phyloP scores from a whole-genome alignment of 2,797 vertebrate species.

The Poecilia wingei region DNA sequence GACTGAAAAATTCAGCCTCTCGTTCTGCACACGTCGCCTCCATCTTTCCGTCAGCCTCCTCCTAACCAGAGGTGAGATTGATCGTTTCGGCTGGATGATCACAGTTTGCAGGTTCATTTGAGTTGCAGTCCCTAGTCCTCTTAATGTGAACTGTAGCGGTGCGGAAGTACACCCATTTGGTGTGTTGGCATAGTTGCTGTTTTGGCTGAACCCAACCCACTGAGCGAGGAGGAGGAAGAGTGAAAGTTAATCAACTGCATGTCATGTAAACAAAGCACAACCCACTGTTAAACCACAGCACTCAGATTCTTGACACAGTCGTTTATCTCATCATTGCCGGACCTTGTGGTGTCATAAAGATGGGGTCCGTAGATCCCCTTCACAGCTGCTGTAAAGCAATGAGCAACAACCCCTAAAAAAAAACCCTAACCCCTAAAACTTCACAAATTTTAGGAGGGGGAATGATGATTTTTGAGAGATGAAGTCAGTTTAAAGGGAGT shows the following conservation, averaged over 20 bases:
- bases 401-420: not conserved
- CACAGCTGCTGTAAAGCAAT: not conserved
- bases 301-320: slow-evolving; percentile 13
- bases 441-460: not conserved
- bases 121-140: slow-evolving; percentile 15
- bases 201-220: slow-evolving; percentile 18
- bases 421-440: not conserved
- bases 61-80: slow-evolving; percentile 50
- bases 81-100: slow-evolving; percentile 54
- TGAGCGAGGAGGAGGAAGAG: not conserved
- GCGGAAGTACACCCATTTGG: slow-evolving; percentile 4
- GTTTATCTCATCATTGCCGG: not conserved
- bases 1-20: slow-evolving; percentile 32
- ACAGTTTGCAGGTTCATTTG: slow-evolving; percentile 46
- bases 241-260: slow-evolving; percentile 6
- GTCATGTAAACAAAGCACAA: slow-evolving; percentile 16
- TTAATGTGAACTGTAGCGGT: slow-evolving; percentile 23
- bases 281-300: not conserved
- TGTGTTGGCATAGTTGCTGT: slow-evolving; percentile 31
- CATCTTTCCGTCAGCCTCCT: slow-evolving; percentile 33
- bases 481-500: not conserved
- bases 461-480: not conserved
- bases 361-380: slow-evolving; percentile 11
- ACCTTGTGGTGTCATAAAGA: slow-evolving; percentile 33
- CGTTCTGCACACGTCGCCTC: slow-evolving; percentile 1